Evolutionary conservation across 1,140 invertebrate species (phyloP), one percentile per base, ranked within the genome.

Genomic region (Drosophila lacteicornis): DNA sequence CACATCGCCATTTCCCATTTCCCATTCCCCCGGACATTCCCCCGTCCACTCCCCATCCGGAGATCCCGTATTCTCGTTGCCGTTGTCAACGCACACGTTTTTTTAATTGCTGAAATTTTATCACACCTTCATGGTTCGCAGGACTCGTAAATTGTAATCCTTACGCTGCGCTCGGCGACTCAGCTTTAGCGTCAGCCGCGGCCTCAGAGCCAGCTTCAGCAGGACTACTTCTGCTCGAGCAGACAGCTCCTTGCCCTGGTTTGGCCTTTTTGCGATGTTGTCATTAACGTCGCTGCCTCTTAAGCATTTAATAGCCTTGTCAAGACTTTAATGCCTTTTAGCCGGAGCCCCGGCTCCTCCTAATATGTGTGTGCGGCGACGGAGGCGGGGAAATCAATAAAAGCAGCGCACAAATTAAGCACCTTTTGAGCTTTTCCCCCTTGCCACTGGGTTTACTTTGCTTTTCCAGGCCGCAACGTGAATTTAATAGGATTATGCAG

Each of bases 401-500:
- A 91, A 85, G 81, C 88, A 70, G 63, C 78, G 66, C 80, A 77
- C 60, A 91, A 91, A 91, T 91, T 85, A 91, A 91, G 88, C 88
- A 84, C 84, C 84, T 91, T 90, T 84, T 49, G 59, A 69, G 82
- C 65, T 59, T 45, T 62, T 63, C 50, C 43, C 38, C 74, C 27
- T 33, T 51, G 27, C 27, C 56, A 42, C 30, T 55, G 42, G 73
- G 42, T 76, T 67, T 67, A 68, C 74, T 77, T 77, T 61, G 76
- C 76, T 76, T 75, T 79, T 79, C 59, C 66, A 66, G 66, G 63
- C 81, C 84, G 74, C 78, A 86, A 80, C 79, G 79, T 62, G 83
- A 90, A 90, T 78, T 91, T 91, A 88, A 91, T 91, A 91, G 88
- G 88, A 91, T 91, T 91, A 91, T 91, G 88, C 79, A 85, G 88